These are phyloP conservation scores for Xanthorhoe spadicearia DNA, from an alignment of 2,888 invertebrate genomes.

Conservation along the genomic window DNA sequence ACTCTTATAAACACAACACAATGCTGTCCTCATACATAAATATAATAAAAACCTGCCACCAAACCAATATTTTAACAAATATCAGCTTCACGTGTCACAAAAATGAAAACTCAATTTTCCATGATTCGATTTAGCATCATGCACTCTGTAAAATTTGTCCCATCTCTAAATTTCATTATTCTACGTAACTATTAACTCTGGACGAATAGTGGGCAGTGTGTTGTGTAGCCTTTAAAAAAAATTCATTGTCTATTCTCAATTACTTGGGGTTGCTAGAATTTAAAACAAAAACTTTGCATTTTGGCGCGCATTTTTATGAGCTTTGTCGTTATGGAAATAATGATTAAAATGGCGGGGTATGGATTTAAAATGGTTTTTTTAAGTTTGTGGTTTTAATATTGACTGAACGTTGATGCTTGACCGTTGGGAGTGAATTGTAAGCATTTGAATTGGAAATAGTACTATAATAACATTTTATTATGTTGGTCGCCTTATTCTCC, in stretches of 20 bases:
- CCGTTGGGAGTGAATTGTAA: constrained; percentile 18
- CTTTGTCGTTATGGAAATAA: background rate
- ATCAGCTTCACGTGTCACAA: background rate
- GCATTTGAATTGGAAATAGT: constrained; percentile 8
- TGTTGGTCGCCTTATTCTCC: no score
- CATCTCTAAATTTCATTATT: constrained; percentile 27
- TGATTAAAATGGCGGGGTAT: background rate
- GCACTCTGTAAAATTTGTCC: constrained; percentile 21
- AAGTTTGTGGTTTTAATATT: constrained; percentile 8
- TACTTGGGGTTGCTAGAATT: constrained; percentile 51
- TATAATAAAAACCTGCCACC: background rate
- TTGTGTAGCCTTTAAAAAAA: constrained; percentile 42
- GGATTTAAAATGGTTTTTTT: background rate
- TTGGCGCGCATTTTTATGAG: constrained; percentile 2
- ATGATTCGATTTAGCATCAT: constrained; percentile 19
- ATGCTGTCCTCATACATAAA: no score
- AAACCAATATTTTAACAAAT: background rate
- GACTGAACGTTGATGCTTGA: constrained; percentile 22
- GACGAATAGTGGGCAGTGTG: constrained; percentile 44
- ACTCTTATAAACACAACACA: no score
- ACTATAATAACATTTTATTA: constrained; percentile 3
- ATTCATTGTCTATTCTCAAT: constrained; percentile 58
- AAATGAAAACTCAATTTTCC: constrained; percentile 12
- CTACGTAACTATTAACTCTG: constrained; percentile 48
- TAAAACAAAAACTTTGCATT: constrained; percentile 12